phyloP scores from a whole-genome alignment of 2,113 vertebrate genomes.

The Aptenodytes patagonicus region DNA sequence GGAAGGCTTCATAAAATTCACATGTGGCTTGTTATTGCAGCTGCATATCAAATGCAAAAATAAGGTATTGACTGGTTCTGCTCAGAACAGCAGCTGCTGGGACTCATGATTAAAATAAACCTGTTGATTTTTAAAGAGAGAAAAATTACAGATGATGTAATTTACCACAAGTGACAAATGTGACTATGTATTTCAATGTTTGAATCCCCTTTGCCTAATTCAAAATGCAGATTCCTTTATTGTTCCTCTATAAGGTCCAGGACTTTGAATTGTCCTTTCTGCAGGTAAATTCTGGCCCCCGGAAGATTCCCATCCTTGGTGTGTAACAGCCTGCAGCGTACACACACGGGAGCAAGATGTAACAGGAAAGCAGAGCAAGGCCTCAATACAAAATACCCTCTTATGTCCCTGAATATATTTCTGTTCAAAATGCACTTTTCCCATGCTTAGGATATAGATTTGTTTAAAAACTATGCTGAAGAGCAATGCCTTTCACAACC shows the following conservation, averaged over 20 bases:
- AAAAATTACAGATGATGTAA: background rate
- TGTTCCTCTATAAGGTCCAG: background rate
- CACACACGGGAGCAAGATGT: fast-evolving
- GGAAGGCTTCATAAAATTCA: constrained; percentile 45
- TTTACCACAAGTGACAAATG: background rate
- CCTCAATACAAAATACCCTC: background rate
- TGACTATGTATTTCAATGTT: background rate
- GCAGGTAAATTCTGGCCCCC: background rate
- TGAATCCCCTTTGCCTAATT: background rate
- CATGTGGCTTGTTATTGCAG: constrained; percentile 51
- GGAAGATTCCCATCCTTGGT: fast-evolving
- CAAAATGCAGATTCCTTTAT: background rate
- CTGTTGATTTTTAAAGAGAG: constrained; percentile 48
- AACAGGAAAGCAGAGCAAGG: background rate
- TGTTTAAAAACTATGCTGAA: background rate
- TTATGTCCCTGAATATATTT: background rate
- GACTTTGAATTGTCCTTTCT: background rate
- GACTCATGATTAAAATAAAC: constrained; percentile 27
- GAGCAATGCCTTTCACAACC: background rate
- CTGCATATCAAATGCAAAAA: constrained; percentile 49
- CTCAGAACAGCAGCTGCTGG: constrained; percentile 26
- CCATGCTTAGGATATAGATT: background rate
- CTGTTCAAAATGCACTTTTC: background rate
- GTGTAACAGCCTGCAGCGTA: background rate
- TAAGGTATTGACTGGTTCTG: constrained; percentile 28